Base-by-base conservation (phyloP, 2,797 vertebrate species). In the Babyrousa celebensis region DNA sequence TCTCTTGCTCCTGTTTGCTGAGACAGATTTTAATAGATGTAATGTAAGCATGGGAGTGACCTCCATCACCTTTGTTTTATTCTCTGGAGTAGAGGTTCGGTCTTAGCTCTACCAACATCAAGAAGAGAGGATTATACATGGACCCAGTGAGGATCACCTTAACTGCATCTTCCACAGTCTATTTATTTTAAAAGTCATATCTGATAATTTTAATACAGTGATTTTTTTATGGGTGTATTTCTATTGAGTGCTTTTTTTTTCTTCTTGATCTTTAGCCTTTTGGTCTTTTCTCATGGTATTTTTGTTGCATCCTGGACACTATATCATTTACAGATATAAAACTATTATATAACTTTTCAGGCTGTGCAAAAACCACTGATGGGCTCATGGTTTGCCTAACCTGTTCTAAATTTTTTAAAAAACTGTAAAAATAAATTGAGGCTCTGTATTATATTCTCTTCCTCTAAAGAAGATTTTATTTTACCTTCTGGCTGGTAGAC, bases 401-500 rank as follows among this genome's bases (percentile, higher is more conserved):
- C 5, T 58, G 32, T n/a, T 56, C 9, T 78, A 14, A n/a, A 58
- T 43, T 36, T 36, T 36, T 36, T 36, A 29, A 91, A 60, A 84
- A 60, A 63, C 52, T 48, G 56, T 88, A 56, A 90, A 82, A 29
- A 85, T 56, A 78, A 36, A 75, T 83, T 82, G 32, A 85, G 27
- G 25, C 12, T 78, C 17, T 78, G 40, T 20, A 65, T 95, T 79
- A 65, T 16, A 71, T 78, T 85, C 71, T 14, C 74, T 85, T 87
- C 43, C 20, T 95, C 63, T 74, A 75, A 43, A 60, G 21, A 60
- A 29, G 5, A 71, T 92, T 92, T 94, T 86, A 54, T 75, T 94
- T 86, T 85, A 29, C 27, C n/a, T 83, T 27, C 65, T 82, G 48
- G 43, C 14, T 36, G 40, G 32, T 85, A 27, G 36, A 68, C 7